These are phyloP conservation scores for Heloderma charlesbogerti DNA, from an alignment of 2,113 vertebrate genomes.

Conservation along the genomic window DNA sequence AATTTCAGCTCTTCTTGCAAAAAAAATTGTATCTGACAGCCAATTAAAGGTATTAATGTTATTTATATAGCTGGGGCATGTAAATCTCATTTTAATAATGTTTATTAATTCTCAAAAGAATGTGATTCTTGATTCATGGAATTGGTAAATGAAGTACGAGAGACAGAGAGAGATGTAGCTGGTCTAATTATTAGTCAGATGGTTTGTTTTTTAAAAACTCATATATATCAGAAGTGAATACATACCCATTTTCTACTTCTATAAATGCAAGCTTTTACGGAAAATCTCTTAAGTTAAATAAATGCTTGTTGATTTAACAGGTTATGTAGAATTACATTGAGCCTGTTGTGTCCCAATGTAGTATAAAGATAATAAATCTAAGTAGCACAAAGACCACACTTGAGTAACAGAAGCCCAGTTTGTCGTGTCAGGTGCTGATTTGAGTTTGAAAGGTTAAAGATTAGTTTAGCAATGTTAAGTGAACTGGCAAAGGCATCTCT, in stretches of 20 bases:
- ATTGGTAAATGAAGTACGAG: not conserved
- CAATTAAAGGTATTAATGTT: conserved; percentile 67
- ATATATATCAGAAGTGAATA: conserved; percentile 38
- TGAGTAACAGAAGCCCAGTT: conserved; percentile 74
- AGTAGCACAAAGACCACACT: conserved; percentile 64
- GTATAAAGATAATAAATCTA: conserved; percentile 77
- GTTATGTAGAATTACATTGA: conserved; percentile 68
- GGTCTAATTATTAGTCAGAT: not conserved
- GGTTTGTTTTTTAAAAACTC: conserved; percentile 23
- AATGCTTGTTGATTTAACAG: conserved; percentile 73
- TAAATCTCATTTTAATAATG: not conserved
- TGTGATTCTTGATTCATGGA: conserved; percentile 29
- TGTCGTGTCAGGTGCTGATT: conserved; percentile 79
- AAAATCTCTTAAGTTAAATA: conserved; percentile 70
- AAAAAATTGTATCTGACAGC: conserved; percentile 66
- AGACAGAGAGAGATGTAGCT: not conserved
- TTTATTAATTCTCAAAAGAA: conserved; percentile 7
- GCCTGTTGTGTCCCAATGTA: conserved; percentile 59
- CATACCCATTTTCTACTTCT: conserved; percentile 35
- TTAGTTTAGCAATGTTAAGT: conserved; percentile 88
- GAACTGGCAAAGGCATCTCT: conserved; percentile 91
- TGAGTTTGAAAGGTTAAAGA: conserved; percentile 82
- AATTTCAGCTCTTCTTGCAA: conserved; percentile 72
- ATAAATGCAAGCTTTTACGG: conserved; percentile 66
- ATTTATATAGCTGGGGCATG: conserved; percentile 54